Evolutionary conservation across 2,888 invertebrate species (phyloP), one percentile per base, ranked within the genome.

Genomic region (Meloe dianella): DNA sequence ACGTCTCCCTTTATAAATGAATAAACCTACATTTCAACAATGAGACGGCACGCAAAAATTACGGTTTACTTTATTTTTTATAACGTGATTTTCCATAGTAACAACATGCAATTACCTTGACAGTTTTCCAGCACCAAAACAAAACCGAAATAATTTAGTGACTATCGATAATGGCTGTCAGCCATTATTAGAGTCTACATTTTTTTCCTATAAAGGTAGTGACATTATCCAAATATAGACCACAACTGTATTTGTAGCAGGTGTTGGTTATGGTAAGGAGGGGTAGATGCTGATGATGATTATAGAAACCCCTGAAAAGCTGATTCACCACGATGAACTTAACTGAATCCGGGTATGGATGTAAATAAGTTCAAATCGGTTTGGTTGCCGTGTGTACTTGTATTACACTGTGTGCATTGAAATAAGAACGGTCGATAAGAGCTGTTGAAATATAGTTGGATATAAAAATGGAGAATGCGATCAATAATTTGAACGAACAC

Each of bases 241-340:
- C 30, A 12, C 58, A 9, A 32, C 41, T 9, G 32, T 7, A 32
- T 32, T n/a, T n/a, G 58, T 14, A 58, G 58, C 58, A 58, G 58
- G 58, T 58, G 58, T 30, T 32, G 58, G 32, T 35, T 30, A 58
- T 30, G 12, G 58, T 20, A 20, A 29, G 29, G n/a, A n/a, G n/a
- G n/a, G 27, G 14, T 8, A 10, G 32, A 9, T 9, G 32, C 1
- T 10, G 7, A 32, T 32, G 32, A 58, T 58, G 58, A 58, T 17
- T 58, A 58, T 58, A 17, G 27, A 27, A 57, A 5, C 57, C 6
- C 4, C 27, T 27, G 4, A 4, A 27, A 27, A 27, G 27, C 27
- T 27, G 27, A 27, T 27, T 27, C 27, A 27, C 27, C 27, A 27
- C 2, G 4, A 27, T 4, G 4, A 2, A 3, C 2, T 27, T 2